Evolutionary conservation across 2,113 vertebrate genomes (phyloP), one percentile per base, ranked within the genome.

Genomic region (Notothenia rossii): DNA sequence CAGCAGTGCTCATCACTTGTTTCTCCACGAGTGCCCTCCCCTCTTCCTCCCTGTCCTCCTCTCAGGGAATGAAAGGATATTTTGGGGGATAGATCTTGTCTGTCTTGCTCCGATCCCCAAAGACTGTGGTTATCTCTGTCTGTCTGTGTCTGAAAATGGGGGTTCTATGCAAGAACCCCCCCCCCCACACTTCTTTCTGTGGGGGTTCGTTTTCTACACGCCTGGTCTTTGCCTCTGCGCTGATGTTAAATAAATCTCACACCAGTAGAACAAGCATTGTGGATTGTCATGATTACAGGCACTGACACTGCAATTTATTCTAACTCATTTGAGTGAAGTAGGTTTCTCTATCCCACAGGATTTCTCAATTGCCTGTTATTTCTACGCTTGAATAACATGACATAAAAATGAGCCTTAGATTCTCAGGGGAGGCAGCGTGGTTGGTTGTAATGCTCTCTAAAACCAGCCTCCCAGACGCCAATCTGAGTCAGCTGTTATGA

Each of bases 1-100:
- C 80, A 66, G 86, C 43, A 66, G 91, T 83, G 91, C 91, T 88
- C 85, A 92, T 92, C 92, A 78, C 91, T 90, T 33, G 61, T 78
- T 89, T 89, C 92, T 89, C 91, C 91, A 84, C 77, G 20, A 40
- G 79, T 75, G 80, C 79, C 64, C 73, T 53, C 80, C 71, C 50
- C 59, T 7, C 51, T 40, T 56, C 50, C 67, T 36, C 75, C 54
- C 73, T 62, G 20, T 64, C 84, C 63, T 64, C 78, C 60, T 73
- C 48, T 81, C 66, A 36, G 69, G 54, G 64, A 85, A 85, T 83
- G 61, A 87, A 82, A 77, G 68, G 81, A 83, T 88, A 67, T 90
- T 87, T 76, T 83, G 50, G 62, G 64, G 69, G 67, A 75, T 81
- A 64, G 75, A 85, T 86, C 58, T 79, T 58, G 63, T 76, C 78